Conservation (phyloP, 2,113 vertebrate species). For the Athene noctua region DNA sequence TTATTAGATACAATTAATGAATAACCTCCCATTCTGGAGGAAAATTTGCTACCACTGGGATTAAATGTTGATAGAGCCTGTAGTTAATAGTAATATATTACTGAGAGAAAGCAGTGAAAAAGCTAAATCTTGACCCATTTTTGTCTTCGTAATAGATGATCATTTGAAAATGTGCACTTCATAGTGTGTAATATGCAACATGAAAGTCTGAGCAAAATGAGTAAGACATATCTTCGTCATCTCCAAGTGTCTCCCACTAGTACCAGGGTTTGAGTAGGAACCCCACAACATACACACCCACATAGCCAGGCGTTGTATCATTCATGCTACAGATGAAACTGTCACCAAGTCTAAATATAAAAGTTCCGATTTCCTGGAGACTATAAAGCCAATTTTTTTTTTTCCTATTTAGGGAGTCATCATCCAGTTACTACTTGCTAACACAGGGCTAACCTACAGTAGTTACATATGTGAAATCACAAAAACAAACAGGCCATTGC, state of each 20-base stretch:
- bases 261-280: background rate
- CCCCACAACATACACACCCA: background rate
- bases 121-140: background rate
- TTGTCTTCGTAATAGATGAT: background rate
- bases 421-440: background rate
- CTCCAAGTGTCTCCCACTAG: background rate
- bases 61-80: background rate
- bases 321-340: background rate
- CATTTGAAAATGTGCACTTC: background rate
- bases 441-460: background rate
- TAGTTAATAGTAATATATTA: background rate
- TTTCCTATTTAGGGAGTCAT: background rate
- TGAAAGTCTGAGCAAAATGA: background rate
- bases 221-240: background rate
- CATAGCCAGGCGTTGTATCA: background rate
- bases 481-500: background rate
- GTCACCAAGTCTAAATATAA: background rate
- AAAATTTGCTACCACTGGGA: background rate
- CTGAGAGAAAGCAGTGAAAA: background rate
- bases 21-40: background rate
- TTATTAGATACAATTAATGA: background rate
- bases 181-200: background rate
- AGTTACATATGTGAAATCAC: background rate
- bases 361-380: background rate
- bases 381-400: background rate